Percentiles rank a stretch among this genome's conserved stretches.
phyloP scores from a whole-genome alignment of 2,797 vertebrate genomes.

The Hafferia zeledoni region DNA sequence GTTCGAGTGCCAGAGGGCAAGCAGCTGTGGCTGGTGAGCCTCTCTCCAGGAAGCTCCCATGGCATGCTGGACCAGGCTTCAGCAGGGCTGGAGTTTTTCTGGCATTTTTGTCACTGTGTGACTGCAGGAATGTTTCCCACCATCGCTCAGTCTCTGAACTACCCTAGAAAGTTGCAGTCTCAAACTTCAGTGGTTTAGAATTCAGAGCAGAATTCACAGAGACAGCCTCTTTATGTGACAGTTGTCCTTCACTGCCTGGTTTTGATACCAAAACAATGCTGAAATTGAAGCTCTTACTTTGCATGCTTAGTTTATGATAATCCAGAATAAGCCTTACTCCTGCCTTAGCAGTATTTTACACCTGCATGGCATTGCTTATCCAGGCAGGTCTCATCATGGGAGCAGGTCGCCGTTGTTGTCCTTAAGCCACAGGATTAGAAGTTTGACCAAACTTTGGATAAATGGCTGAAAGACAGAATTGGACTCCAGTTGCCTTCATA shows the following conservation, averaged over 20 bases:
- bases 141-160: neutral
- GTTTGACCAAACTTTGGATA: neutral
- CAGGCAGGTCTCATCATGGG: neutral
- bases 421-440: neutral
- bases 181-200: neutral
- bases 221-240: rapidly evolving
- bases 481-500: neutral
- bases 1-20: conserved; percentile 86
- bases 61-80: neutral
- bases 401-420: neutral
- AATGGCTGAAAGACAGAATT: neutral
- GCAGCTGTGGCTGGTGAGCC: conserved; percentile 91
- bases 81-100: neutral
- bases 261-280: neutral
- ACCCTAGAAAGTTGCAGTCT: neutral
- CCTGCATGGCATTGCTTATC: neutral
- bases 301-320: neutral
- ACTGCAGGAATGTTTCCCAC: rapidly evolving
- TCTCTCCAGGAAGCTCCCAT: neutral
- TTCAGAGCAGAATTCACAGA: neutral
- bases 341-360: neutral
- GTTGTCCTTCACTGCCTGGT: neutral
- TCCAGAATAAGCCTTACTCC: neutral
- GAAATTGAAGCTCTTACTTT: neutral
- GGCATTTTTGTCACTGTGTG: neutral